Conservation (phyloP, 2,888 invertebrate species). For the Sesia apiformis region DNA sequence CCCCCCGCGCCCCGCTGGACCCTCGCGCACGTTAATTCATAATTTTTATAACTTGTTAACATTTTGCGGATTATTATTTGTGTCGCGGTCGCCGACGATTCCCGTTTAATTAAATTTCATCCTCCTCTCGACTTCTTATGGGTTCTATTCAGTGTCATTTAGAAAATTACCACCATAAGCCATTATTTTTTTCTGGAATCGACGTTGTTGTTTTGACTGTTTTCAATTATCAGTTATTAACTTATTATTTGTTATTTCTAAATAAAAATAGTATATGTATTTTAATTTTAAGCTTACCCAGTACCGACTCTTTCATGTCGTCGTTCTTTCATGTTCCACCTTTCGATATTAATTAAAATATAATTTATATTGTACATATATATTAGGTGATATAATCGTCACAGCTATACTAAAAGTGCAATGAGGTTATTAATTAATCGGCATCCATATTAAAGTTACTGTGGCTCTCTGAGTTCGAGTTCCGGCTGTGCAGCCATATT, state of each 20-base stretch:
- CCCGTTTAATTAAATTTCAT: constrained; percentile 41
- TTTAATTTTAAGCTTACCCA: too few relatives aligned
- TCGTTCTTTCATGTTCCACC: too few relatives aligned
- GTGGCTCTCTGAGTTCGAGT: constrained; percentile 19
- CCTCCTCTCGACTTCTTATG: constrained; percentile 1
- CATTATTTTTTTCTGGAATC: too few relatives aligned
- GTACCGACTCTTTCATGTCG: too few relatives aligned
- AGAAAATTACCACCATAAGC: too few relatives aligned
- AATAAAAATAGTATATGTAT: too few relatives aligned
- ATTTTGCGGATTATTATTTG: constrained; percentile 35
- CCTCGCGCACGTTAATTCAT: constrained; percentile 62
- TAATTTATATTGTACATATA: background rate
- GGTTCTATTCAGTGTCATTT: too few relatives aligned
- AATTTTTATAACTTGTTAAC: constrained; percentile 71
- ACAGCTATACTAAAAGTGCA: background rate
- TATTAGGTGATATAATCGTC: background rate
- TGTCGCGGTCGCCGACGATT: constrained; percentile 14
- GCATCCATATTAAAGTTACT: constrained; percentile 33
- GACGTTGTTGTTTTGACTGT: too few relatives aligned
- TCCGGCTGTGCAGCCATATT: constrained; percentile 37
- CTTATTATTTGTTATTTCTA: too few relatives aligned
- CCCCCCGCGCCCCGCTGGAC: constrained; percentile 30
- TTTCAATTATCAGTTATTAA: too few relatives aligned
- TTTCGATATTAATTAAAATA: background rate
- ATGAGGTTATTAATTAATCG: constrained; percentile 13